Conservation (phyloP, 2,113 vertebrate genomes). For the Triplophysa siluroides region DNA sequence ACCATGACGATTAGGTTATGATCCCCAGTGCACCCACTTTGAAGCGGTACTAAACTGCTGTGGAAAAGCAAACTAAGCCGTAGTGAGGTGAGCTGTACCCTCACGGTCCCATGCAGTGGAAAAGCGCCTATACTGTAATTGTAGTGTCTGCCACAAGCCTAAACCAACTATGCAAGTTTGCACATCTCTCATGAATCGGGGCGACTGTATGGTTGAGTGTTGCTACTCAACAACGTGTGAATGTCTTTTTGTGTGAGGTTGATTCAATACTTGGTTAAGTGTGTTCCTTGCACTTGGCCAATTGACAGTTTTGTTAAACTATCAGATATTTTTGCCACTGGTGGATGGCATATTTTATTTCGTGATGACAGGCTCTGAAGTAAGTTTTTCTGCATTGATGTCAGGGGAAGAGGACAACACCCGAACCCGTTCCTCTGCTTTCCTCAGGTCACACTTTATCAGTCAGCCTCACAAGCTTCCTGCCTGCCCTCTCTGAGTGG, state of each 20-base stretch:
- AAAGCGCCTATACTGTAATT: background rate
- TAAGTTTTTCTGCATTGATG: constrained; percentile 31
- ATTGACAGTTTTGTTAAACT: background rate
- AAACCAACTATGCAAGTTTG: background rate
- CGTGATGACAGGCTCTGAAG: constrained; percentile 37
- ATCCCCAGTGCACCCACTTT: too few relatives aligned
- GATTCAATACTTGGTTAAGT: background rate
- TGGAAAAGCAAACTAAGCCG: too few relatives aligned
- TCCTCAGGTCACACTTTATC: constrained; percentile 62
- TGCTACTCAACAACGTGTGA: background rate
- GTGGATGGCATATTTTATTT: background rate
- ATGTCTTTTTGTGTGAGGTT: background rate
- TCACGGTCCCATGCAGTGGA: too few relatives aligned
- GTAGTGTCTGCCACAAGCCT: background rate
- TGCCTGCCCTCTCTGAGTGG: constrained; percentile 39
- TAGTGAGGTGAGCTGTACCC: too few relatives aligned
- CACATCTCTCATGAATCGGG: background rate
- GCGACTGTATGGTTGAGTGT: background rate
- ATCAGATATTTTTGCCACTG: background rate
- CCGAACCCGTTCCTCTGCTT: constrained; percentile 44
- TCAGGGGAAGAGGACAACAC: constrained; percentile 48
- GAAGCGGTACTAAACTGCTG: too few relatives aligned
- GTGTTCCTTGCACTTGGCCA: background rate
- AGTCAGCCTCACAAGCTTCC: constrained; percentile 61
- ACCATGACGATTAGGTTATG: too few relatives aligned